These are phyloP conservation scores for Hipparchia sbordonii DNA, from an alignment of 2,888 invertebrate species.

Conservation along the genomic window DNA sequence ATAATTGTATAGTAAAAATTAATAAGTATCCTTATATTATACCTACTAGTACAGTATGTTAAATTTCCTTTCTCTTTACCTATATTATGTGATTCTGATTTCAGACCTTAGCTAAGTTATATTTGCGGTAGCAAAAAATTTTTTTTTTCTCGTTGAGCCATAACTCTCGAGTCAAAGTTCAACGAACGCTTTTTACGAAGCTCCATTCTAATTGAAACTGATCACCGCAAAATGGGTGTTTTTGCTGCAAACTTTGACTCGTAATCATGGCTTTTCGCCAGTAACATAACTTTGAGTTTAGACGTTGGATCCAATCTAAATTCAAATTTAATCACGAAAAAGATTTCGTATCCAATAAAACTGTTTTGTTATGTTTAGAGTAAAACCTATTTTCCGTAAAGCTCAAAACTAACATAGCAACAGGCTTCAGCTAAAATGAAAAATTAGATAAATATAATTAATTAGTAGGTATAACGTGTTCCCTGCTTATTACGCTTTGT, in stretches of 20 bases:
- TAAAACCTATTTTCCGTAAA: too few relatives aligned
- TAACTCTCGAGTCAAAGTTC: slow-evolving; percentile 10
- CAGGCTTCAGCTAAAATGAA: too few relatives aligned
- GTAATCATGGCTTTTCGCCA: slow-evolving; percentile 10
- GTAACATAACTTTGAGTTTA: neutral
- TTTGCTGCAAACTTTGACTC: slow-evolving; percentile 22
- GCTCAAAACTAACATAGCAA: too few relatives aligned
- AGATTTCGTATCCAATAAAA: too few relatives aligned
- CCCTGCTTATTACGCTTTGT: too few relatives aligned
- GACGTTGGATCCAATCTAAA: neutral
- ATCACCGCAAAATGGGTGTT: slow-evolving; percentile 26
- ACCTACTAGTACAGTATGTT: too few relatives aligned
- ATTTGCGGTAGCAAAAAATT: slow-evolving; percentile 2
- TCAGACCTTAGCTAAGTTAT: neutral
- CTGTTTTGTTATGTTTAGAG: neutral
- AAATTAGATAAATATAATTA: too few relatives aligned
- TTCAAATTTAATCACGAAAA: neutral
- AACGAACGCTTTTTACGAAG: slow-evolving; percentile 16
- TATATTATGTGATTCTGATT: neutral
- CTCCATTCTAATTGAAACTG: slow-evolving; percentile 29
- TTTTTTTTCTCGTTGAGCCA: slow-evolving; percentile 4
- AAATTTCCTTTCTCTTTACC: too few relatives aligned
- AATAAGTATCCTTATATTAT: too few relatives aligned
- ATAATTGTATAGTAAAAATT: too few relatives aligned
- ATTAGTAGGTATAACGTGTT: too few relatives aligned